Evolutionary conservation across 2,888 invertebrate genomes (phyloP), one percentile per base, ranked within the genome.

Genomic region (Pterobdella sp.): DNA sequence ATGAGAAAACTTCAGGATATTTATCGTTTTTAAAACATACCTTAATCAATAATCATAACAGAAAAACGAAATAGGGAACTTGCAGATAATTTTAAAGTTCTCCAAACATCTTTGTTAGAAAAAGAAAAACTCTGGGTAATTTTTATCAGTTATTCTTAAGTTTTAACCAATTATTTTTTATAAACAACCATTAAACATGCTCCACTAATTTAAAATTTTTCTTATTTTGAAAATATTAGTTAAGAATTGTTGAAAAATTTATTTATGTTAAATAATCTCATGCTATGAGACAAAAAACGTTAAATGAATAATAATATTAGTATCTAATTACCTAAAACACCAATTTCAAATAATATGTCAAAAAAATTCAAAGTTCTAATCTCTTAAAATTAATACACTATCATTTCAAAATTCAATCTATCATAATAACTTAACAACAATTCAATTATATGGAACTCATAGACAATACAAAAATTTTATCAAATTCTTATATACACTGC

Each of bases 71-170:
- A 65, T 65, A 14, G 35, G 4, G 71, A 71, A 35, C 36, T 71
- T 29, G 52, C 71, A 3, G 71, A 71, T 4, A 63, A 34, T n/a
- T 32, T 60, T 22, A 60, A 3, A n/a, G 36, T 34, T 63, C 56
- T 71, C 18, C 34, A 71, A 63, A 63, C 34, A 18, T 35, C 36
- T 32, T n/a, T 71, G n/a, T 26, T 63, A 22, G 71, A 71, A 60
- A 71, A 71, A 35, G 71, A 71, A 34, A 71, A 71, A 34, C 36
- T 32, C 31, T 71, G 71, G 71, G 65, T 65, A 22, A 31, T 26
- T 63, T 26, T 26, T 31, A 26, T n/a, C 31, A 31, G 22, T 67
- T 34, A 10, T 67, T 67, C 4, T 32, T 18, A 31, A n/a, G 31
- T 64, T 14, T 26, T 64, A 10, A n/a, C 29, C 29, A 64, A 64